A percentile compares a stretch with the other conserved stretches of the same genome.
phyloP scores from a whole-genome alignment of 2,113 vertebrate species.

The Heterocephalus glaber region DNA sequence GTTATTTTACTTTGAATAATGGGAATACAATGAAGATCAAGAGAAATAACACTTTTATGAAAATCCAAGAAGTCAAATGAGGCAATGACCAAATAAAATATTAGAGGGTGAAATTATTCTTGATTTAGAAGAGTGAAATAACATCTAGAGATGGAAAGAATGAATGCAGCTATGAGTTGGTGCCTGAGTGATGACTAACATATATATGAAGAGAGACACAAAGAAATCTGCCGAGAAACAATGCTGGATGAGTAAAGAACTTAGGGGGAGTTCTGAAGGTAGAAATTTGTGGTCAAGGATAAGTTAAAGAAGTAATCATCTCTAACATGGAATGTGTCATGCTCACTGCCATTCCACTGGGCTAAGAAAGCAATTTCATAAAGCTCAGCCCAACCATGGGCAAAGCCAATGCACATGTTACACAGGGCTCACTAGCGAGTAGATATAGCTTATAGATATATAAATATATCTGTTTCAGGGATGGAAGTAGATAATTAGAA shows the following conservation, averaged over 20 bases:
- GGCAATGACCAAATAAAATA: neutral
- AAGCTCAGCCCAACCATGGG: neutral
- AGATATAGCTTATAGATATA: too few species aligned
- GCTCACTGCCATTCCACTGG: neutral
- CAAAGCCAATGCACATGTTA: neutral
- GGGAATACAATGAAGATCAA: neutral
- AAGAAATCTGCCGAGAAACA: neutral
- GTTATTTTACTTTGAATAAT: neutral
- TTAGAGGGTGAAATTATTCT: neutral
- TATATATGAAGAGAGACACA: neutral
- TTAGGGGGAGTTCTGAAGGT: neutral
- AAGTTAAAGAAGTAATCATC: neutral
- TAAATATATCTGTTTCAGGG: neutral
- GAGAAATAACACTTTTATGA: neutral
- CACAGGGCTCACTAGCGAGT: neutral
- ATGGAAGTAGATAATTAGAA: neutral
- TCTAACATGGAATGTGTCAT: neutral
- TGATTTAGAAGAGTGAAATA: neutral
- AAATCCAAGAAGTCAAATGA: neutral
- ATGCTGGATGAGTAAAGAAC: neutral
- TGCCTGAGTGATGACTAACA: neutral
- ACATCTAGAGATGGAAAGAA: neutral
- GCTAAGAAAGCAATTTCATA: neutral
- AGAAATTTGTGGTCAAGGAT: neutral
- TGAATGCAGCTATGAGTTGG: neutral